Percentiles rank a stretch among this genome's conserved stretches.
Conservation (phyloP, 2,888 invertebrate genomes). For the Sphaerophoria rueppellii region DNA sequence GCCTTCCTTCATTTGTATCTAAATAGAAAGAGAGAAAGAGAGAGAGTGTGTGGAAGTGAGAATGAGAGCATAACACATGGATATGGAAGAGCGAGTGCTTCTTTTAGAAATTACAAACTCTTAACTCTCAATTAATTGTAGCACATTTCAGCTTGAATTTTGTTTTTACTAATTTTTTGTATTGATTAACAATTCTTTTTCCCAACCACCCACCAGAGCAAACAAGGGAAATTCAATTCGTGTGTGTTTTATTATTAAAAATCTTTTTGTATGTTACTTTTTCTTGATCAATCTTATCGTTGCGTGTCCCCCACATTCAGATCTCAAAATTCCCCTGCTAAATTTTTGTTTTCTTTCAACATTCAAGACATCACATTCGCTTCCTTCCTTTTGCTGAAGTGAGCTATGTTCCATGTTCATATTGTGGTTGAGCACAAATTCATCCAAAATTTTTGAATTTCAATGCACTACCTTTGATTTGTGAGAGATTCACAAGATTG, state of each 20-base stretch:
- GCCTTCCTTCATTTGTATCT: conserved; percentile 76
- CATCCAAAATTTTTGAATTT: conserved; percentile 53
- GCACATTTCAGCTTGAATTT: conserved; percentile 73
- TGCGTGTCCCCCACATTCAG: conserved; percentile 27
- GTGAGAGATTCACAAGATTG: background rate
- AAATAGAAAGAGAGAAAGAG: conserved; percentile 69
- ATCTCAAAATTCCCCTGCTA: conserved; percentile 7
- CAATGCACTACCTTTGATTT: conserved; percentile 5
- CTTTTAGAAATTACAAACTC: conserved; percentile 40
- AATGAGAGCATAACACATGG: no score
- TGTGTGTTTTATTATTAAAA: conserved; percentile 40
- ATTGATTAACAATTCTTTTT: conserved; percentile 32
- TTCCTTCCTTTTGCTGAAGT: conserved; percentile 30
- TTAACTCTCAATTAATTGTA: conserved; percentile 57
- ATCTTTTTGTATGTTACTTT: conserved; percentile 23
- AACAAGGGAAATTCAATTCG: conserved; percentile 24
- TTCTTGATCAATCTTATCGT: conserved; percentile 21
- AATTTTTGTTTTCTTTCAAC: conserved; percentile 14
- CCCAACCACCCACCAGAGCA: conserved; percentile 13
- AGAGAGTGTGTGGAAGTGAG: conserved; percentile 10
- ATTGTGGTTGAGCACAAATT: conserved; percentile 65
- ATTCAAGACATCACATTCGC: conserved; percentile 48
- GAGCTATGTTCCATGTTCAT: conserved; percentile 49
- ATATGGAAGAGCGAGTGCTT: no score
- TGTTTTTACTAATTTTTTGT: conserved; percentile 51